phyloP scores from a whole-genome alignment of 1,140 invertebrate species.

The Contarinia nasturtii region DNA sequence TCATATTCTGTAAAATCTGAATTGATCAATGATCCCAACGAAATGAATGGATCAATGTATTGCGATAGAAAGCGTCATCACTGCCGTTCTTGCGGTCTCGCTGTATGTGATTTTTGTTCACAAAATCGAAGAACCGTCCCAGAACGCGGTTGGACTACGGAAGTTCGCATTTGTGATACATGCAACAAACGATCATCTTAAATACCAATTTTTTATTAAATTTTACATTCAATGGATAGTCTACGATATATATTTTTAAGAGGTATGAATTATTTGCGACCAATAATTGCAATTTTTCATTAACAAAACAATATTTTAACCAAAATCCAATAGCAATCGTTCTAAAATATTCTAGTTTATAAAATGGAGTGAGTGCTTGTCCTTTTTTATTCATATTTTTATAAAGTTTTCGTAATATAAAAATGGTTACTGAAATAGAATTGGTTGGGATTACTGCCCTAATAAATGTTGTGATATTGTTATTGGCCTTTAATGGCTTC shows the following conservation, averaged over 20 bases:
- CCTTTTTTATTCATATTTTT: no score
- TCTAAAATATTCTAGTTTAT: no score
- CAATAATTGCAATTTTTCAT: no score
- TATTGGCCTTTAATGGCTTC: no score
- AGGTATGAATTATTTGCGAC: not conserved
- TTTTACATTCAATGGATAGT: not conserved
- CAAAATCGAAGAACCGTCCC: conserved; percentile 38
- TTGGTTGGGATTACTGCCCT: no score
- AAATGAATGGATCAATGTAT: not conserved
- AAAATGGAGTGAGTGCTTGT: no score
- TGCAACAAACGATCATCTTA: conserved; percentile 6
- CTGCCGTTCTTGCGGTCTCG: conserved; percentile 53
- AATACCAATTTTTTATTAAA: not conserved
- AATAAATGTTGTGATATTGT: no score
- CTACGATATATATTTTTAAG: not conserved
- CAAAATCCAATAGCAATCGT: no score
- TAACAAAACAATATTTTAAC: no score
- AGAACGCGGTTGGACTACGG: conserved; percentile 43
- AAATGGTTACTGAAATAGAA: no score
- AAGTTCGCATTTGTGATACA: conserved; percentile 47
- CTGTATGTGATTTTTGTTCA: conserved; percentile 48
- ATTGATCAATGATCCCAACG: not conserved
- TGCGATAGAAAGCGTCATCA: conserved; percentile 39
- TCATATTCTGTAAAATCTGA: no score
- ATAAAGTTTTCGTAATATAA: no score